phyloP scores from a whole-genome alignment of 2,113 vertebrate species.

The Tupaia chinensis region DNA sequence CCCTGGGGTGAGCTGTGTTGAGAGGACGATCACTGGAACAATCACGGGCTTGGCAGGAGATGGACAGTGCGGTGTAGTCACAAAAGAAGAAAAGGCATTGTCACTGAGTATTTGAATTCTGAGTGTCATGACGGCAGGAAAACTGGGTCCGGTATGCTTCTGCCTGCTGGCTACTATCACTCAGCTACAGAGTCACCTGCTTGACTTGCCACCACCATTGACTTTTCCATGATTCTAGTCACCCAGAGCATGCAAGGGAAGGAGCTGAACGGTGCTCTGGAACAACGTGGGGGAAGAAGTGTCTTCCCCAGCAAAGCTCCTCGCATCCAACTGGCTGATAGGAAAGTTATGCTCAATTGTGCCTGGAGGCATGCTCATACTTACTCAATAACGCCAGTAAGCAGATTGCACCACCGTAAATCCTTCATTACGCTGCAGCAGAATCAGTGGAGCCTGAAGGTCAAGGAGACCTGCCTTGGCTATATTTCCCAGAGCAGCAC shows the following conservation, averaged over 20 bases:
- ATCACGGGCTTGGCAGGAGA: slow-evolving; percentile 67
- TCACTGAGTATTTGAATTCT: slow-evolving; percentile 20
- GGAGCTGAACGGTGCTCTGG: not conserved
- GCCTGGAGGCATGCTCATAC: not conserved
- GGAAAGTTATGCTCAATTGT: slow-evolving; percentile 19
- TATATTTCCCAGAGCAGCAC: not conserved
- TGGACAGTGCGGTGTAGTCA: slow-evolving; percentile 56
- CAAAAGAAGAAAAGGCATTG: slow-evolving; percentile 66
- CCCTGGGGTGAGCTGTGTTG: slow-evolving; percentile 64
- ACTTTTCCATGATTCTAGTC: not conserved
- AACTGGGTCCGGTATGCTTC: not conserved
- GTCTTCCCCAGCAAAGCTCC: not conserved
- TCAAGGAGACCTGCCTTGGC: slow-evolving; percentile 13
- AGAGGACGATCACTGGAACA: slow-evolving; percentile 65
- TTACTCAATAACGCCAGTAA: not conserved
- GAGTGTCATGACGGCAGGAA: slow-evolving; percentile 50
- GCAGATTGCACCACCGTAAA: slow-evolving; percentile 46
- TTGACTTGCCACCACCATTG: not conserved
- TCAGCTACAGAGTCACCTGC: not conserved
- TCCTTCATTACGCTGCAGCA: not conserved
- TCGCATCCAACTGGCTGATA: not conserved
- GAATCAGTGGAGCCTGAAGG: slow-evolving; percentile 51
- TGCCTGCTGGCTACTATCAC: slow-evolving; percentile 28
- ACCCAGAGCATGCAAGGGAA: not conserved
- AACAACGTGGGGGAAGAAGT: not conserved